Evolutionary conservation across 2,888 invertebrate species (phyloP), one percentile per base, ranked within the genome.

Genomic region (Xanthia icteritia): DNA sequence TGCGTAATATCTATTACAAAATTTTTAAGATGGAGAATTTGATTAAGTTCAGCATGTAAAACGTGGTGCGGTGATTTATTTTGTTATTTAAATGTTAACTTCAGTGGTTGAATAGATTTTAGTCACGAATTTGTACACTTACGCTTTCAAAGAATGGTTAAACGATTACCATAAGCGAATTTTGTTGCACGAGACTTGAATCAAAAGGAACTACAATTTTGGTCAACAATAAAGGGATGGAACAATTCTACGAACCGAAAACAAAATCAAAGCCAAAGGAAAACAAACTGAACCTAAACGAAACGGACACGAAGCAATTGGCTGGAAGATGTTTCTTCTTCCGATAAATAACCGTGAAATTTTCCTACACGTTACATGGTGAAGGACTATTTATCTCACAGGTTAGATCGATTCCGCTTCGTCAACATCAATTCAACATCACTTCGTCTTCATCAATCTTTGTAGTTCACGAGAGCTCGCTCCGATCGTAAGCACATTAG

Each of bases 381-480:
- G 27, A 70, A 76, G 69, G 79, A 79, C 63, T 70, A 79, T 79
- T 54, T 60, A 73, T 82, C 77, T 76, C 66, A 23, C 27, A 61
- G 73, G 61, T 63, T 73, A 85, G 66, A 83, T 76, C 23, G 76
- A 79, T 83, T 83, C 61, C 63, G 83, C 85, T 79, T 71, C 79
- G 84, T 86, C 79, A 81, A 81, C 77, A 73, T 72, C n/a, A n/a
- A n/a, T n/a, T n/a, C n/a, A n/a, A n/a, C n/a, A n/a, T n/a, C n/a
- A n/a, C n/a, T n/a, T n/a, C n/a, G 73, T 54, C 60, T 83, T 79
- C 84, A 86, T 87, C 79, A 87, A 86, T 87, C 79, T 82, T 63
- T 61, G 58, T 31, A 76, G 71, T 73, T 65, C 68, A 73, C n/a
- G 68, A 68, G 61, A 81, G 69, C 76, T 74, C 17, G 69, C 42